Evolutionary conservation across 2,113 vertebrate genomes (phyloP), one percentile per base, ranked within the genome.

Genomic region (Otocyon megalotis): DNA sequence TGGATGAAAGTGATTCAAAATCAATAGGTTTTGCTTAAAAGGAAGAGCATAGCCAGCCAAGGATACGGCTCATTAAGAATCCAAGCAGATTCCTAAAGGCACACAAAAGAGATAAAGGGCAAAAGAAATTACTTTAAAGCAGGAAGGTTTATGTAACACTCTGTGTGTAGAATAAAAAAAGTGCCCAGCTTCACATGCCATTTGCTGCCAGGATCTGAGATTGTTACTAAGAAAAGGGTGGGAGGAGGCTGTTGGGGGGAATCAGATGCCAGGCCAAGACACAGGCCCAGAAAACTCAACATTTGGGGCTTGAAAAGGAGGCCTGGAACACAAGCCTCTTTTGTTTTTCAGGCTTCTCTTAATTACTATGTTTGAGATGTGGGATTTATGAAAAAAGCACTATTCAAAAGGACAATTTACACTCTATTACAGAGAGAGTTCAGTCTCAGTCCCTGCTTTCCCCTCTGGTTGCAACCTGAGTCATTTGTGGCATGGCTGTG

Each of bases 51-150:
- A 89, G 77, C 20, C 86, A 87, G 65, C 63, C 58, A 63, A 11
- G n/a, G 72, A 56, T 63, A 54, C 8, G 24, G 30, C 14, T 7
- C 43, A 80, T n/a, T 58, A 58, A 17, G 28, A 94, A 91, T 79
- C 63, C 65, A 82, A 88, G 87, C 35, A 32, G n/a, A 92, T 58
- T 82, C 69, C 83, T 65, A 56, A 65, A 80, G 19, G 35, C 84
- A 81, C 54, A 88, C 56, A 93, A 87, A 96, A 80, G 87, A 79
- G 92, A 82, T 53, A 96, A 79, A 96, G 65, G 62, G 72, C 5
- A 81, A 88, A 95, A 80, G 14, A 90, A 84, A 95, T 60, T 17
- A 62, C 60, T 88, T 84, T 74, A 65, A 94, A 96, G 67, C 17
- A 71, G 58, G 53, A 88, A 93, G 67, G 50, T 93, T 96, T 96